phyloP scores from a whole-genome alignment of 2,797 vertebrate genomes.

The Enteromius paludinosus region DNA sequence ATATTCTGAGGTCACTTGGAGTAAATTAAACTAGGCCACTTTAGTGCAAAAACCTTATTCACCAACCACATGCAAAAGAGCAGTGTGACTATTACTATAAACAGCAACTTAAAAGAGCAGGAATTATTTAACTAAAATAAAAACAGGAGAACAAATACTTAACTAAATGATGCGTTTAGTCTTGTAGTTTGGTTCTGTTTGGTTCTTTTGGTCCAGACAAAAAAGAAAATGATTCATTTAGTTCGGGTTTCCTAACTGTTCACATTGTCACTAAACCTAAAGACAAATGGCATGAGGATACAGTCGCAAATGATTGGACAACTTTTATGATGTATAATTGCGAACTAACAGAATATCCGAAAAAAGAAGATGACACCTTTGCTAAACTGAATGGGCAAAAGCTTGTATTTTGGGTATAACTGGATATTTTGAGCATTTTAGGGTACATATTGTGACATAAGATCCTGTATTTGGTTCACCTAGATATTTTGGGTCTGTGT shows the following conservation, averaged over 20 bases:
- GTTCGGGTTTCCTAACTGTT: background rate
- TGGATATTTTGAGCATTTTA: background rate
- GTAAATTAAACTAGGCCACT: slow-evolving; percentile 8
- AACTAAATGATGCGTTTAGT: background rate
- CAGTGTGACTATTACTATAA: background rate
- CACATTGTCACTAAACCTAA: background rate
- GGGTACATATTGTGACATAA: background rate
- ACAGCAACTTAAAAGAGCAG: no score
- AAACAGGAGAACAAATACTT: background rate
- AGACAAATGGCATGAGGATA: background rate
- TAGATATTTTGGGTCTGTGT: background rate
- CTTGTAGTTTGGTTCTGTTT: background rate
- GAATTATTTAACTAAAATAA: background rate
- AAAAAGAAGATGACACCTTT: background rate
- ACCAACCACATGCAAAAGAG: background rate
- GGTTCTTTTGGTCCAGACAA: background rate
- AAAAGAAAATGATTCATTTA: background rate
- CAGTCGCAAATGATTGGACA: background rate
- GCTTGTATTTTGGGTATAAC: background rate
- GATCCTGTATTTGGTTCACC: background rate
- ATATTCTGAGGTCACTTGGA: slow-evolving; percentile 21
- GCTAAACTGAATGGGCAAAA: background rate
- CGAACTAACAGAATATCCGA: no score
- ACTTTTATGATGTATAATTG: no score
- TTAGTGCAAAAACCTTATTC: slow-evolving; percentile 11